phyloP scores from a whole-genome alignment of 2,113 vertebrate species.

The Dipodomys spectabilis region DNA sequence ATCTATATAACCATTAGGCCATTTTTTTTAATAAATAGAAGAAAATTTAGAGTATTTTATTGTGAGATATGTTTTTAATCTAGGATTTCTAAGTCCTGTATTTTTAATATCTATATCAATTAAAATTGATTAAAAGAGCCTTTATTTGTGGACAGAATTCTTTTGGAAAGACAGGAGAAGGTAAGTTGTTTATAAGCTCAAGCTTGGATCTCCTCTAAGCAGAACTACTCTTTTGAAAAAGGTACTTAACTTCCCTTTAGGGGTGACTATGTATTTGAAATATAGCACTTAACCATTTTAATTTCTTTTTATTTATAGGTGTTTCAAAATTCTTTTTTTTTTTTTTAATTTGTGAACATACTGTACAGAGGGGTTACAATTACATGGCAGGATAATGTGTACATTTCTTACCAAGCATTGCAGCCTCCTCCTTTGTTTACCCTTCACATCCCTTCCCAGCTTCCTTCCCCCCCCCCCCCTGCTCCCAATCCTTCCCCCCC shows the following conservation, averaged over 20 bases:
- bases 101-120: constrained; percentile 41
- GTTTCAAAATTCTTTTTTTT: constrained; percentile 29
- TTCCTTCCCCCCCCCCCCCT: no score
- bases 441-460: no score
- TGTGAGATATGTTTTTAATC: constrained; percentile 23
- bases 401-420: no score
- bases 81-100: constrained; percentile 21
- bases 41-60: constrained; percentile 24
- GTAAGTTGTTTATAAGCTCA: constrained; percentile 43
- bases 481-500: no score
- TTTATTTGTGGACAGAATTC: constrained; percentile 25
- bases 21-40: neutral
- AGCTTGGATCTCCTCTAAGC: neutral
- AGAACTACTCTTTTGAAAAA: constrained; percentile 58
- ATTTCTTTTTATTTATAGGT: constrained; percentile 22
- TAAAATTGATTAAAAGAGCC: constrained; percentile 52
- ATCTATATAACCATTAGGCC: neutral
- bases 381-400: no score
- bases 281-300: neutral
- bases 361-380: no score
- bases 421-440: no score
- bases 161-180: constrained; percentile 48
- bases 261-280: neutral
- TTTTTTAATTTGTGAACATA: no score
- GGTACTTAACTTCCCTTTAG: constrained; percentile 43